Percentiles rank a stretch among this genome's conserved stretches.
Evolutionary conservation across 2,113 vertebrate genomes (phyloP).

Genomic region (Oxygymnocypris stewartii): DNA sequence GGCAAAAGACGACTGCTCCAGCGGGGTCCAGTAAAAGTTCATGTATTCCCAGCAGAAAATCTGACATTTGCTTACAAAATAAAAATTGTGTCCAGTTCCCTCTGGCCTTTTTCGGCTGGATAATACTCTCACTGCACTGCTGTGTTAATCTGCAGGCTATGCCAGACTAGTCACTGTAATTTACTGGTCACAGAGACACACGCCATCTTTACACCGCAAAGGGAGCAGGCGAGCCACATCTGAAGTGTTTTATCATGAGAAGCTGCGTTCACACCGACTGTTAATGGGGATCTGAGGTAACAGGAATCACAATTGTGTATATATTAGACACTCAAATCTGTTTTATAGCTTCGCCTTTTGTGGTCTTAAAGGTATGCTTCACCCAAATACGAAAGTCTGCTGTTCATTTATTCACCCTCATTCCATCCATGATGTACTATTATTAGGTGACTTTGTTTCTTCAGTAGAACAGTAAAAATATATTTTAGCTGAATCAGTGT

Average conservation of each 20-base stretch:
- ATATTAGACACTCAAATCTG: background rate
- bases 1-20: constrained; percentile 48
- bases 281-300: background rate
- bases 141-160: background rate
- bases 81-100: constrained; percentile 1
- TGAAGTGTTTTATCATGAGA: background rate
- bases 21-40: constrained; percentile 67
- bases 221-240: background rate
- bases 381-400: background rate
- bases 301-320: background rate
- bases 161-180: background rate
- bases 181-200: background rate
- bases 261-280: background rate
- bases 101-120: constrained; percentile 15
- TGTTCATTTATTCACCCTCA: background rate
- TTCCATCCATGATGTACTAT: background rate
- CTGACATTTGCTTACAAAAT: constrained; percentile 68
- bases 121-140: background rate
- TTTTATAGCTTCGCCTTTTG: background rate
- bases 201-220: background rate
- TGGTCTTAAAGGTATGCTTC: background rate
- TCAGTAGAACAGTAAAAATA: too few species aligned
- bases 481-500: too few species aligned
- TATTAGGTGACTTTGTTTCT: background rate
- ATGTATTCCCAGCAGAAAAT: constrained; percentile 70